Evolutionary conservation across 53 echinoderm and acorn worm species (phyloP), one percentile per base, ranked within the genome.

Genomic region (Stichopus horrens): DNA sequence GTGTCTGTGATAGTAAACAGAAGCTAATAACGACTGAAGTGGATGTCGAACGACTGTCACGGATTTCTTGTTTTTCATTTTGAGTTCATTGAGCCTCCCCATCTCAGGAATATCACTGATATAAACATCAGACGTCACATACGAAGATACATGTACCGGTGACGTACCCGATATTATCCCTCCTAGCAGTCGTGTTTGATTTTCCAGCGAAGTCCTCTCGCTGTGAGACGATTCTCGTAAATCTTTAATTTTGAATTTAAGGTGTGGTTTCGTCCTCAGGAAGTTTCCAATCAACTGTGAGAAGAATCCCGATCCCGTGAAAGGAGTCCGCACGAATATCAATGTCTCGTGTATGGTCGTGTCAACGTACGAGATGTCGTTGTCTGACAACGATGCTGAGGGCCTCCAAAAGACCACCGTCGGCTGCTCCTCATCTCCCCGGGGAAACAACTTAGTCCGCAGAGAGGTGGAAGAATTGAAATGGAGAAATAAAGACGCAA

Each of bases 301-400:
- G 22, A 65, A 66, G 60, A 85, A 67, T 0, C 66, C 67, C 51
- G 66, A 59, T 5, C 85, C 85, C 16, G 85, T 52, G 52, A 85
- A 85, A 22, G 66, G 58, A 4, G 21, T 85, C 65, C 66, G 85
- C 5, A 65, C 66, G 51, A 85, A 85, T 22, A 85, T 52, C 21
- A 85, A 11, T 16, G 10, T 51, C 22, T 63, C 52, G 10, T 51
- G 37, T 21, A 52, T 2, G 5, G 9, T 13, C 6, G 9, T 58
- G 66, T 85, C 85, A 52, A 85, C 52, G 52, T 66, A 37, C 63
- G 22, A 85, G 52, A 85, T 59, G 37, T 85, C 66, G 10, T 51
- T 10, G 37, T 85, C 85, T 14, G 57, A 16, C 14, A 59, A 67
- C 4, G 19, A 18, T 16, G 68, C 11, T 7, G 66, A 7, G 14